Evolutionary conservation across 2,113 vertebrate genomes (phyloP).

Genomic region (Scatophagus argus): DNA sequence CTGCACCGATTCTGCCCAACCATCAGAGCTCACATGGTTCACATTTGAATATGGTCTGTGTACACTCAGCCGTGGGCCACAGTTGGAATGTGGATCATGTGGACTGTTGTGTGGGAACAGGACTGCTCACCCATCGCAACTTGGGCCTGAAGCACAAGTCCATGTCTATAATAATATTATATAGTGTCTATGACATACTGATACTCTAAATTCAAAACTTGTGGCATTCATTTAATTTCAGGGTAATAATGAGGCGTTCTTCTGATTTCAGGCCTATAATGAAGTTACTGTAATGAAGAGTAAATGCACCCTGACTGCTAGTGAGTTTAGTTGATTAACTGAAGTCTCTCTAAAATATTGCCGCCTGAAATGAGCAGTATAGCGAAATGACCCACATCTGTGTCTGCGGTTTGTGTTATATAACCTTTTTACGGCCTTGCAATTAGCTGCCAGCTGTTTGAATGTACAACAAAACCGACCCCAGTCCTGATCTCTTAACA

Average conservation of each 20-base stretch:
- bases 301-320: not conserved
- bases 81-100: slow-evolving; percentile 24
- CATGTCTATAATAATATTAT: not conserved
- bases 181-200: not conserved
- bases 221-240: slow-evolving; percentile 17
- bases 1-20: slow-evolving; percentile 19
- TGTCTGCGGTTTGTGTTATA: slow-evolving; percentile 31
- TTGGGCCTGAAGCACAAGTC: not conserved
- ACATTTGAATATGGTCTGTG: slow-evolving; percentile 39
- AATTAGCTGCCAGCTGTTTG: slow-evolving; percentile 39
- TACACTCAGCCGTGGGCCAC: not conserved
- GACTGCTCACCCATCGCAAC: not conserved
- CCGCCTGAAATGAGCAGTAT: slow-evolving; percentile 2
- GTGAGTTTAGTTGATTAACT: not conserved
- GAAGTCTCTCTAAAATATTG: not conserved
- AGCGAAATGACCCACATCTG: slow-evolving; percentile 21
- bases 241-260: not conserved
- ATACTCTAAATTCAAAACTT: slow-evolving; percentile 10
- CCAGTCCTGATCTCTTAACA: slow-evolving; percentile 8
- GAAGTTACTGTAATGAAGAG: slow-evolving; percentile 15
- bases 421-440: slow-evolving; percentile 27
- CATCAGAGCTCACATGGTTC: slow-evolving; percentile 50
- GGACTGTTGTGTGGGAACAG: not conserved
- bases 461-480: slow-evolving; percentile 19
- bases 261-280: slow-evolving; percentile 27